Evolutionary conservation across 1,140 invertebrate species (phyloP), one percentile per base, ranked within the genome.

Genomic region (Ips typographus): DNA sequence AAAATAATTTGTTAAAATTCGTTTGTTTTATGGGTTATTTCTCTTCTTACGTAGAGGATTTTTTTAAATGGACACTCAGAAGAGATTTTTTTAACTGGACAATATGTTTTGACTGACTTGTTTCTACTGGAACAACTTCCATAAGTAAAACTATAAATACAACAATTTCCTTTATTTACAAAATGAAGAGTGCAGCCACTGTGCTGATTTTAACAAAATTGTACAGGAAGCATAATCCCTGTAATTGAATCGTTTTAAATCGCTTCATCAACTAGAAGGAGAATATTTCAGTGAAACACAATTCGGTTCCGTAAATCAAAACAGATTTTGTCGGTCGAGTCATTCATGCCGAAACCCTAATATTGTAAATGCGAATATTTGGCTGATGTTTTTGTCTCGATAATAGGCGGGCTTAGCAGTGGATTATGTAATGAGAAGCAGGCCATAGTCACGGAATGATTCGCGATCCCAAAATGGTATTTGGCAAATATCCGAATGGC

Each of bases 401-500:
- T 73, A 73, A 75, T 75, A 68, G 67, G 53, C 59, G 62, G 68
- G 68, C 66, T 70, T 61, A 61, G 57, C 55, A 65, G 53, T 72
- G 73, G 71, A 75, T 76, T 74, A 73, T 73, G 68, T 75, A 74
- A 75, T 73, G 74, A 74, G 71, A 68, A 60, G 72, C 62, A 68
- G 66, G 72, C 64, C 67, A 49, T 68, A 69, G 65, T 67, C 66
- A 69, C 63, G 72, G 69, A 68, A 71, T 73, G 74, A 73, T 72
- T 75, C 63, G 67, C 73, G 72, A 74, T 76, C 70, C 70, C 72
- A 71, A 73, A 76, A 75, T 73, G 77, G 73, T 76, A 77, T 76
- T 77, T 74, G 74, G 74, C 75, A 78, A 78, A 78, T 78, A 76
- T 78, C 75, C 77, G 77, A 76, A 77, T 71, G 69, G 77, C 73